Conservation (phyloP, 2,113 vertebrate genomes). For the Tychaedon coryphoeus region DNA sequence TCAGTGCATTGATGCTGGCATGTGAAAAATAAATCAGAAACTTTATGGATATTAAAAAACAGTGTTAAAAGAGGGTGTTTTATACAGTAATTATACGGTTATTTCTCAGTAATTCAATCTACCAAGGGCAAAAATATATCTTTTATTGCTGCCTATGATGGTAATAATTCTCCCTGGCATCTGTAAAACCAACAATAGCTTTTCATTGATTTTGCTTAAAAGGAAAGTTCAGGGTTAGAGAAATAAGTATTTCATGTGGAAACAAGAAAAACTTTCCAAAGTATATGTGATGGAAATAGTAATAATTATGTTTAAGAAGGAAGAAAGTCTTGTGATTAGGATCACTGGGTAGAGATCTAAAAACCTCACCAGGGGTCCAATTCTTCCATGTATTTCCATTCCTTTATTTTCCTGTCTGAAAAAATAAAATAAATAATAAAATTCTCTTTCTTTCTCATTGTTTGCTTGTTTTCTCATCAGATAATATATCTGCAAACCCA, state of each 20-base stretch:
- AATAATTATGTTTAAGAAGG: slow-evolving; percentile 6
- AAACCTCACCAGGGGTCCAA: neutral
- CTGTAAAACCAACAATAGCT: slow-evolving; percentile 54
- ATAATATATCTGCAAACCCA: neutral
- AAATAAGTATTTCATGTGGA: slow-evolving; percentile 55
- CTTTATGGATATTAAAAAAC: slow-evolving; percentile 32
- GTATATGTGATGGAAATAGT: neutral
- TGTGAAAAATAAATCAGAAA: slow-evolving; percentile 40
- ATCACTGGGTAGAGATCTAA: neutral
- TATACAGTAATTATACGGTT: slow-evolving; percentile 52
- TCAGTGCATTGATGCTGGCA: neutral
- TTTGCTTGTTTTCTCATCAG: slow-evolving; percentile 21
- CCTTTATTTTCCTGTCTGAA: slow-evolving; percentile 14
- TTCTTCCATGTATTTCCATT: neutral
- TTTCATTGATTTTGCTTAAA: slow-evolving; percentile 64
- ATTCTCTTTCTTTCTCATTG: neutral
- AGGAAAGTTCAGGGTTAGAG: slow-evolving; percentile 46
- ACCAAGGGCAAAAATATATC: slow-evolving; percentile 36
- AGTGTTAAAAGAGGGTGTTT: slow-evolving; percentile 29
- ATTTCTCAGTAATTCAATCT: slow-evolving; percentile 53
- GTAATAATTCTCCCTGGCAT: slow-evolving; percentile 53
- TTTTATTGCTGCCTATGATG: slow-evolving; percentile 47
- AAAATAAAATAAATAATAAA: slow-evolving; percentile 10
- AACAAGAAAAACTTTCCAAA: slow-evolving; percentile 50
- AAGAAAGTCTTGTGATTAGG: slow-evolving; percentile 7